Evolutionary conservation across 2,888 invertebrate genomes (phyloP), one percentile per base, ranked within the genome.

Genomic region (Mesorhabditis belari): DNA sequence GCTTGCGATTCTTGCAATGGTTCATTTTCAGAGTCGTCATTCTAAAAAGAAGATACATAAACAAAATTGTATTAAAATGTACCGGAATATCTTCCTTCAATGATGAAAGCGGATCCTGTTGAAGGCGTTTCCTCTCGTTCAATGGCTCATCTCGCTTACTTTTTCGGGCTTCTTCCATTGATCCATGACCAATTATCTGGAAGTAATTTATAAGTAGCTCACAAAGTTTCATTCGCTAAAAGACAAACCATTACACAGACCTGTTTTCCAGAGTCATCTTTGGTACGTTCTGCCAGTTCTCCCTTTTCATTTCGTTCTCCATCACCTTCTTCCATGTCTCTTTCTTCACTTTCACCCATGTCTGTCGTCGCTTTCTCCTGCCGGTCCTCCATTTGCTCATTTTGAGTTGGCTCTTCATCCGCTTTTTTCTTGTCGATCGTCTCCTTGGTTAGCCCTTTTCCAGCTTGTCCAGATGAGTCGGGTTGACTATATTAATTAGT

Each of bases 311-410:
- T 63, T 49, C 70, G 69, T 19, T 71, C 70, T 49, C 70, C 70
- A 55, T 68, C 65, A 28, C 67, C 70, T 60, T 64, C 64, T 53
- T 67, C 69, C 17, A 70, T 63, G 4, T 65, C 63, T 19, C 61
- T 55, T 25, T 64, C 53, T 23, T 63, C 44, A 9, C 61, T 55
- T 17, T 58, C 56, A 9, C 65, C 60, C 64, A 44, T 69, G 61
- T 60, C 65, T 62, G 54, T 62, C 60, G 54, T 63, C 57, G 66
- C 67, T 63, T 54, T 68, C 57, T 78, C 71, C 27, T 77, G 79
- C 28, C 82, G 81, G 49, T 81, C 81, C n/a, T 78, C 73, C 77
- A 26, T 67, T n/a, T 65, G 58, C 21, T 75, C 70, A 19, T 29
- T 27, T 23, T 50, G 62, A 17, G 44, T n/a, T n/a, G 44, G n/a